These are phyloP conservation scores for Amazona vittata DNA, from an alignment of 2,113 vertebrate species.

Conservation along the genomic window DNA sequence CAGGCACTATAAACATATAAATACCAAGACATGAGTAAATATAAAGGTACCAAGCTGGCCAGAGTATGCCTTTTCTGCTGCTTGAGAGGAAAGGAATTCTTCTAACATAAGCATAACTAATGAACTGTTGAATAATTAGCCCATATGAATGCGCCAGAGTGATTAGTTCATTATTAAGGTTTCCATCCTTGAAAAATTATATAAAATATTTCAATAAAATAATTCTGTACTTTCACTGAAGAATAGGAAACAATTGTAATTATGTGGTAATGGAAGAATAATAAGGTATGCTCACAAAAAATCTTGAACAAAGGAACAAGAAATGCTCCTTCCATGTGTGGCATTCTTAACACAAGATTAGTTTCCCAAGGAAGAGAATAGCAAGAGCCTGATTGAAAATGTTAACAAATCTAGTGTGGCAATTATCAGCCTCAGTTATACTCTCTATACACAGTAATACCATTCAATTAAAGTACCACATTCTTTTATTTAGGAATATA, in stretches of 20 bases:
- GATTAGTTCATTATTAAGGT: background rate
- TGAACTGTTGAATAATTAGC: slow-evolving; percentile 31
- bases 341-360: background rate
- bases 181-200: background rate
- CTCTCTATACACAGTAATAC: background rate
- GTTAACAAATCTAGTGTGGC: background rate
- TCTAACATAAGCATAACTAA: background rate
- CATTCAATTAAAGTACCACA: background rate
- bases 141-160: background rate
- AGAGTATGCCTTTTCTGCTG: background rate
- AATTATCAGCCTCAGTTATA: background rate
- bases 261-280: background rate
- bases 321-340: background rate
- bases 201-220: slow-evolving; percentile 3
- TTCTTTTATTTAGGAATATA: background rate
- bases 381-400: background rate
- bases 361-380: background rate
- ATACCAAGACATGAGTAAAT: background rate
- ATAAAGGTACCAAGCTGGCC: background rate
- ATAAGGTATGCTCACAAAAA: background rate
- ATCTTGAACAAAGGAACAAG: background rate
- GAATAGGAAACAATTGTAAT: background rate
- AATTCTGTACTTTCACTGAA: background rate
- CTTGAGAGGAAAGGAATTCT: background rate
- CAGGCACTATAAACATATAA: background rate